Evolutionary conservation across 2,113 vertebrate species (phyloP).

Genomic region (Amblyornis subalaris): DNA sequence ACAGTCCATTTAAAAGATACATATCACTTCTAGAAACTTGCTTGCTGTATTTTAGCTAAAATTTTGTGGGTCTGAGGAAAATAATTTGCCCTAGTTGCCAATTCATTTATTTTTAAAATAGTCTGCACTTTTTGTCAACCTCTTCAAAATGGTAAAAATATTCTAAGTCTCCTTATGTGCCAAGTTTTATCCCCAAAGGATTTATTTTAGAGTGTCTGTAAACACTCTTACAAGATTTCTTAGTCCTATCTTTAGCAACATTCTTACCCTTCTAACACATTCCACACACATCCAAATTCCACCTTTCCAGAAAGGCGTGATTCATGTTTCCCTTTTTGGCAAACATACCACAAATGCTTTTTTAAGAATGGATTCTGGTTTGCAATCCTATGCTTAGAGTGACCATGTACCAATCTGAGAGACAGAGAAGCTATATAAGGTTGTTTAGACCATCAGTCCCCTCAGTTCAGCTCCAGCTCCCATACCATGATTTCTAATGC

Average conservation of each 20-base stretch:
- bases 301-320: conserved; percentile 3
- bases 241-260: conserved; percentile 27
- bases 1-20: background rate
- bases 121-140: background rate
- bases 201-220: background rate
- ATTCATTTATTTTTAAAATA: background rate
- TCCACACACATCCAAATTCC: conserved; percentile 13
- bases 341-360: background rate
- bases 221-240: background rate
- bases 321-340: conserved; percentile 19
- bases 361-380: conserved; percentile 27
- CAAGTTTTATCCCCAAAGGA: background rate
- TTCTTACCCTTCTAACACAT: conserved; percentile 1
- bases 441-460: background rate
- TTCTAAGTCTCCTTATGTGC: background rate
- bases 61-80: background rate
- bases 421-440: conserved; percentile 29
- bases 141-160: background rate
- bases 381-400: background rate
- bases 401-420: background rate
- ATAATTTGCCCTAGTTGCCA: background rate
- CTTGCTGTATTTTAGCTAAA: background rate
- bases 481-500: background rate
- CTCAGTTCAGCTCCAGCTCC: background rate
- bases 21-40: background rate